Base-by-base conservation (phyloP, 1,140 invertebrate genomes). In the Phymorhynchus buccinoides region DNA sequence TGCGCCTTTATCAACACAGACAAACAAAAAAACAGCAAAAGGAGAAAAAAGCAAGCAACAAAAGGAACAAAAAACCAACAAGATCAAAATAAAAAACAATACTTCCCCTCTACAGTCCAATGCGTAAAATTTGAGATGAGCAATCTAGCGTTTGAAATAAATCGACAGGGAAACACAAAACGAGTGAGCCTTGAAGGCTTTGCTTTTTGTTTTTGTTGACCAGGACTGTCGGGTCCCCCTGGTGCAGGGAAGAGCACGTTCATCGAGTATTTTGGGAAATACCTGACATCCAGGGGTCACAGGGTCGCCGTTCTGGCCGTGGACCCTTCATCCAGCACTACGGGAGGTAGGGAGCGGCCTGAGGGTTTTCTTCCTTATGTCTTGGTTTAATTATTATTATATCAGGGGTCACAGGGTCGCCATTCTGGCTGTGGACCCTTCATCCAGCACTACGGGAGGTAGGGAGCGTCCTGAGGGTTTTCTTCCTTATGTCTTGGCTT, bases 211-310 rank as follows among this genome's bases (percentile, higher is more conserved):
- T 62, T 85, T 83, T 52, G 52, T 6, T 12, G 2, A 16, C 80
- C 52, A 84, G 94, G 95, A 32, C 91, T 95, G 44, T 95, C 95
- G 79, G 95, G 95, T n/a, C 94, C 95, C 68, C 95, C 95, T 37
- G 95, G 95, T 42, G 95, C 95, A 80, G 95, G 95, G 41, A 96
- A 96, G 91, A 95, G 95, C 75, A 95, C 95, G 9, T 95, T 95
- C 89, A 95, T 96, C 84, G 95, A 96, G 92, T 89, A 89, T 9
- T 93, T 96, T 89, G 95, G 95, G 6, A 95, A 94, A 89, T 93
- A 93, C 85, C 87, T 95, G 27, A 95, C 94, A 3, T 87, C 85
- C 6, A 88, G 92, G 84, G 94, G 93, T 30, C 93, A 95, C 80
- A 94, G 94, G 91, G 94, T 95, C 3, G 95, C 95, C 44, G 95